Base-by-base conservation (phyloP, 2,113 vertebrate species). In the Hucho hucho region DNA sequence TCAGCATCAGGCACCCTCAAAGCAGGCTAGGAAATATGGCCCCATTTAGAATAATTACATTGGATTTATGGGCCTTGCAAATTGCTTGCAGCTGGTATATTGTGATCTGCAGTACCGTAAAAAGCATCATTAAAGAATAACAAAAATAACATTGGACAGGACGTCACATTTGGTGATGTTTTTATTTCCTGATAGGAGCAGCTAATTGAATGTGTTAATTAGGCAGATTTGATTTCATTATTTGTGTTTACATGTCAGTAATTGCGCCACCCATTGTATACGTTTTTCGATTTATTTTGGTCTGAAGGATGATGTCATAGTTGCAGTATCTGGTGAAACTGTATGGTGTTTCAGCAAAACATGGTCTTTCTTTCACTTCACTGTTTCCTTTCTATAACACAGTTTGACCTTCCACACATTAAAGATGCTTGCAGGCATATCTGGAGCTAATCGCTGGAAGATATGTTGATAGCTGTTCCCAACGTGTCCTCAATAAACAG, bases 21-120 rank as follows among this genome's bases (percentile, higher is more conserved):
- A 24, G n/a, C 0, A 26, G 61, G 61, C 53, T 75, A 76, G 59
- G 14, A 59, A 66, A 63, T 56, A 32, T 28, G 14, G 4, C 13
- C 69, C 46, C 47, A 78, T 64, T 74, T 47, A 69, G 73, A 63
- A 53, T 76, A 76, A 63, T 83, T 16, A 81, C 66, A 56, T 0
- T 65, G 76, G 67, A 69, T 83, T 81, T 82, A 88, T 6, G 73
- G 72, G 29, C 61, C 74, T 3, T 12, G 24, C 63, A 77, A 79
- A 76, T 56, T 59, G 29, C 75, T 73, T 72, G 26, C 24, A 70
- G 72, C 28, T 58, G 66, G 11, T 68, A 43, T 79, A 71, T 79
- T 78, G 69, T 75, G 78, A 67, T 82, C 68, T 53, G 65, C 77
- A 24, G 25, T 53, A 22, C 2, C 16, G 29, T 77, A 68, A 72